phyloP scores from a whole-genome alignment of 2,888 invertebrate genomes.

The Prosopocoilus inquinatus region DNA sequence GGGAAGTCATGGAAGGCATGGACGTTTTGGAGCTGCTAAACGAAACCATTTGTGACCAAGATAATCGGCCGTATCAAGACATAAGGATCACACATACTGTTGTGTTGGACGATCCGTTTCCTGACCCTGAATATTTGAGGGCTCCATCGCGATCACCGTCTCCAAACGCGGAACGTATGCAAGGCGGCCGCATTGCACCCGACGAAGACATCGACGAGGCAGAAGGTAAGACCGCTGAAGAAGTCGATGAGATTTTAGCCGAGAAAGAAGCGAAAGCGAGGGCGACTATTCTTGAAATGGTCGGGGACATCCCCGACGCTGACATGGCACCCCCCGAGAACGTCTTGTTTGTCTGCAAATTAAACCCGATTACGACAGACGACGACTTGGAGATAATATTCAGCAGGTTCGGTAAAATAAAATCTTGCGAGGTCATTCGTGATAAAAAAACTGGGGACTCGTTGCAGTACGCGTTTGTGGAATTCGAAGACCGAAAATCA shows the following conservation, averaged over 20 bases:
- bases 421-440: constrained; percentile 92
- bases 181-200: constrained; percentile 85
- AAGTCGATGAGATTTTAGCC: constrained; percentile 83
- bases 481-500: constrained; percentile 86
- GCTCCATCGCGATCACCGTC: constrained; percentile 87
- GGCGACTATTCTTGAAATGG: constrained; percentile 97
- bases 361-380: constrained; percentile 97
- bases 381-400: constrained; percentile 98
- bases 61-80: constrained; percentile 89
- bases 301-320: constrained; percentile 92
- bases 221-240: constrained; percentile 73
- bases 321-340: constrained; percentile 98
- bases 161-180: constrained; percentile 75
- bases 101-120: constrained; percentile 93
- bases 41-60: constrained; percentile 88
- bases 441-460: constrained; percentile 92
- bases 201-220: constrained; percentile 93
- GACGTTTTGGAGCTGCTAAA: constrained; percentile 87
- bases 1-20: constrained; percentile 89
- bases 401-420: constrained; percentile 91
- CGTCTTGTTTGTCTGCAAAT: constrained; percentile 97
- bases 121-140: constrained; percentile 76
- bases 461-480: constrained; percentile 97
- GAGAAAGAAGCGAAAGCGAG: constrained; percentile 93
- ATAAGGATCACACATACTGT: constrained; percentile 96